A percentile compares a stretch with the other conserved stretches of the same genome.
Conservation (phyloP, 2,113 vertebrate genomes). For the Hemiprocne comata region DNA sequence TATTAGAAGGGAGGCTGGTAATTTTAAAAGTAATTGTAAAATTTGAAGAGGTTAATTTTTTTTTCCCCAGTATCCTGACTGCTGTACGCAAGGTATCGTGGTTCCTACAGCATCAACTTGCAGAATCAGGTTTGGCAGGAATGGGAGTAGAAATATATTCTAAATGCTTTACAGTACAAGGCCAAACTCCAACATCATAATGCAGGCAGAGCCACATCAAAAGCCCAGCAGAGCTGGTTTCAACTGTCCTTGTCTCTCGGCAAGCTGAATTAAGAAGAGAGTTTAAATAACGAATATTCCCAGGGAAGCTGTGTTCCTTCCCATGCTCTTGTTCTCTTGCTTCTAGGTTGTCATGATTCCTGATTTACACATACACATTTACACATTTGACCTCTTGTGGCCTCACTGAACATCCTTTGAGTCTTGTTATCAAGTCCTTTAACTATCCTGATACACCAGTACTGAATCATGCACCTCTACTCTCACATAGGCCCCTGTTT, state of each 20-base stretch:
- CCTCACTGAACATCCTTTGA: not conserved
- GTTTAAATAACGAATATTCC: not conserved
- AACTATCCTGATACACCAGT: not conserved
- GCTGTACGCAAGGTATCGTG: not conserved
- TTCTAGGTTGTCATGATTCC: not conserved
- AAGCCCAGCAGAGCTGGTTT: not conserved
- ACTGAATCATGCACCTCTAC: not conserved
- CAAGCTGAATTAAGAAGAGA: not conserved
- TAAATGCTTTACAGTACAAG: not conserved
- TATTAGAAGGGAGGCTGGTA: not conserved
- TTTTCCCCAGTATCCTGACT: not conserved
- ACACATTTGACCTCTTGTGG: not conserved
- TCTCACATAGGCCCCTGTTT: not conserved
- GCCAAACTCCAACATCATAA: not conserved
- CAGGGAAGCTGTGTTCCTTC: not conserved
- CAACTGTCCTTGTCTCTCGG: not conserved
- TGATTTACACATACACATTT: not conserved
- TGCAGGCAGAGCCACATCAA: not conserved
- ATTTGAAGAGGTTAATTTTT: not conserved
- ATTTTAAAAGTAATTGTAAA: not conserved
- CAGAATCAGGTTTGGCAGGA: not conserved
- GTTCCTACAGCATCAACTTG: not conserved
- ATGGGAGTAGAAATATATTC: not conserved
- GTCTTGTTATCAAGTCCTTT: not conserved
- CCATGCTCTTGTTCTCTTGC: not conserved